Evolutionary conservation across 1,140 invertebrate genomes (phyloP).

Genomic region (Drosophila pectinifera): DNA sequence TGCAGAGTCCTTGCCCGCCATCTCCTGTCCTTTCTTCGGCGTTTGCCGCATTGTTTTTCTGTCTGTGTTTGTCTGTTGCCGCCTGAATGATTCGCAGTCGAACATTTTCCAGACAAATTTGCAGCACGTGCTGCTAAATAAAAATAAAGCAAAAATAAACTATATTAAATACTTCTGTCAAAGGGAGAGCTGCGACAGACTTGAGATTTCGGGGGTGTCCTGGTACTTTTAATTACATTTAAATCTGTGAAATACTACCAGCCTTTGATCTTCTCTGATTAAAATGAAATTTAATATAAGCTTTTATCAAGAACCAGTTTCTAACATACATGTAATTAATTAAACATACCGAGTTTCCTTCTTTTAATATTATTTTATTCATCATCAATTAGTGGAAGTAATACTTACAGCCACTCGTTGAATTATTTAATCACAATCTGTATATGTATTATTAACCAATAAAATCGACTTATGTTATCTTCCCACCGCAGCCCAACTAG

Average conservation of each 20-base stretch:
- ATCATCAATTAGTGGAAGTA: no score
- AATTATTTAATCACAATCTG: no score
- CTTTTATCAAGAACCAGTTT: not conserved
- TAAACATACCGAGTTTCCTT: no score
- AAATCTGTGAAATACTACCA: not conserved
- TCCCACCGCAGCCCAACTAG: not conserved
- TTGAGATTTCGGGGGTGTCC: not conserved
- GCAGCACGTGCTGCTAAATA: constrained; percentile 62
- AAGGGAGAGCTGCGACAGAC: constrained; percentile 4
- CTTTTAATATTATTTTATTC: no score
- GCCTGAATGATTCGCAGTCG: constrained; percentile 72
- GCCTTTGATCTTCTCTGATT: not conserved
- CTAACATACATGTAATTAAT: no score
- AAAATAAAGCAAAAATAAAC: constrained; percentile 18
- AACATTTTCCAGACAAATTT: constrained; percentile 71
- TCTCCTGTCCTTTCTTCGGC: constrained; percentile 15
- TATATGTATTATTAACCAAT: not conserved
- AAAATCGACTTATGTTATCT: not conserved
- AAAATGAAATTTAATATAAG: not conserved
- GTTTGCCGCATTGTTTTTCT: constrained; percentile 75
- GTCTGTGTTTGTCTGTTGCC: constrained; percentile 69
- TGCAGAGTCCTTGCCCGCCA: constrained; percentile 1
- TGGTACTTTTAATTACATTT: constrained; percentile 12
- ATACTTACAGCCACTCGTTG: no score
- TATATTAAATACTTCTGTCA: constrained; percentile 24